Percentiles rank a stretch among this genome's conserved stretches.
Evolutionary conservation across 30 jellyfish, hydroid and myxozoan genomes (phyloP).

Genomic region (Chironex yamaguchii): DNA sequence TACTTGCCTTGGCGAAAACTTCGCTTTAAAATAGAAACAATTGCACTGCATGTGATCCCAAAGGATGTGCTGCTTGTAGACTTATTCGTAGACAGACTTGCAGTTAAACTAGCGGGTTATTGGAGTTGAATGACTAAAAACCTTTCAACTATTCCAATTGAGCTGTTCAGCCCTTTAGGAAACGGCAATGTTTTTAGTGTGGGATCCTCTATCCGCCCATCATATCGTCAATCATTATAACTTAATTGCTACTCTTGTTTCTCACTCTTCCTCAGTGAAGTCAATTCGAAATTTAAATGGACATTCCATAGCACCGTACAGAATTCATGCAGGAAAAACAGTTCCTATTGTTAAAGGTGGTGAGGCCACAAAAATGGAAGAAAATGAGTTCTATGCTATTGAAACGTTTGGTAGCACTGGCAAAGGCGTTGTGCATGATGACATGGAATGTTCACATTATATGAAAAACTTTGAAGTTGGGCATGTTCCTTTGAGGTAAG

Average conservation of each 20-base stretch:
- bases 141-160: too few species aligned
- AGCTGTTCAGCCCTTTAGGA: too few species aligned
- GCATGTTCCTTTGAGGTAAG: constrained; percentile 93
- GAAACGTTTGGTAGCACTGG: constrained; percentile 99
- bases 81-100: too few species aligned
- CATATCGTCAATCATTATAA: neutral
- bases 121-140: too few species aligned
- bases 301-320: constrained; percentile 94
- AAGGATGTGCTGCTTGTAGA: too few species aligned
- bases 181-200: too few species aligned
- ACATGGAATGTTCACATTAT: constrained; percentile 97
- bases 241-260: neutral
- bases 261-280: constrained; percentile 60
- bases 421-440: constrained; percentile 98
- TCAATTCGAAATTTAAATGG: constrained; percentile 95
- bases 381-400: constrained; percentile 95
- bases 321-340: constrained; percentile 97
- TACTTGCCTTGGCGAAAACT: too few species aligned
- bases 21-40: too few species aligned
- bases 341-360: constrained; percentile 99
- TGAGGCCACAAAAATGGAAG: constrained; percentile 98
- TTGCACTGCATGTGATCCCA: too few species aligned
- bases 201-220: too few species aligned
- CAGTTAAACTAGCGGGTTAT: too few species aligned
- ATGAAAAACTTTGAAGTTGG: constrained; percentile 96